These are phyloP conservation scores for Syncerus caffer DNA, from an alignment of 2,797 vertebrate species.

Conservation along the genomic window DNA sequence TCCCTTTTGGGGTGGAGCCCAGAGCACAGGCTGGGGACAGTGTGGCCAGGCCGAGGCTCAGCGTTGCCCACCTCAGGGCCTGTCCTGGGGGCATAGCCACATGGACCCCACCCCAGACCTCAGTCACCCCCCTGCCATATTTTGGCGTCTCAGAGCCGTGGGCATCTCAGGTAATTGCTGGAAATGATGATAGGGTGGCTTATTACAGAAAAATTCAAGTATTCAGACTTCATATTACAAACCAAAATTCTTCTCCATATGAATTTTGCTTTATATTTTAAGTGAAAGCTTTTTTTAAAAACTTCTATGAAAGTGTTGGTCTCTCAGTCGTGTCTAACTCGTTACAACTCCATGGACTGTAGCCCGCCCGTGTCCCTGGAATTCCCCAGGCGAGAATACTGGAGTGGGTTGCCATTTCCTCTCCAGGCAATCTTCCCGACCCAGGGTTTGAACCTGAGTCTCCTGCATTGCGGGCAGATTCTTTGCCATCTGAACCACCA, in stretches of 20 bases:
- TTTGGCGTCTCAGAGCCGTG: not conserved
- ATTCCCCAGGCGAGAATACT: not conserved
- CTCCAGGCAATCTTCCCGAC: not conserved
- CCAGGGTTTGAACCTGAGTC: not conserved
- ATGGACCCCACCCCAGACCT: not conserved
- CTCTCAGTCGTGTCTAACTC: not conserved
- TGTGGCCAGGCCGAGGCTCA: not conserved
- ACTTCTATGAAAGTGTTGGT: not conserved
- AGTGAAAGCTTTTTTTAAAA: not conserved
- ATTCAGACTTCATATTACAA: not conserved
- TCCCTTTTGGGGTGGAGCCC: no score
- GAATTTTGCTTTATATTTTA: not conserved
- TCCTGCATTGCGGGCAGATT: not conserved
- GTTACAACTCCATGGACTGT: fast-evolving
- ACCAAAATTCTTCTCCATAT: not conserved
- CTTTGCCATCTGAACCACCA: not conserved
- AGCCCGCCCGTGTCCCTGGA: not conserved
- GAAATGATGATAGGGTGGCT: not conserved
- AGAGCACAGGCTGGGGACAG: fast-evolving
- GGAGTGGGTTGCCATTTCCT: not conserved
- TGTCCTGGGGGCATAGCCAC: not conserved
- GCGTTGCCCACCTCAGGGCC: fast-evolving
- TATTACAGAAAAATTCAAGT: not conserved
- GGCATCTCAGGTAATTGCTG: not conserved
- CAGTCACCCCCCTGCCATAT: not conserved